A percentile compares a stretch with the other conserved stretches of the same genome.
These are phyloP conservation scores for Falco concolor DNA, from an alignment of 2,797 vertebrate species.

Conservation along the genomic window DNA sequence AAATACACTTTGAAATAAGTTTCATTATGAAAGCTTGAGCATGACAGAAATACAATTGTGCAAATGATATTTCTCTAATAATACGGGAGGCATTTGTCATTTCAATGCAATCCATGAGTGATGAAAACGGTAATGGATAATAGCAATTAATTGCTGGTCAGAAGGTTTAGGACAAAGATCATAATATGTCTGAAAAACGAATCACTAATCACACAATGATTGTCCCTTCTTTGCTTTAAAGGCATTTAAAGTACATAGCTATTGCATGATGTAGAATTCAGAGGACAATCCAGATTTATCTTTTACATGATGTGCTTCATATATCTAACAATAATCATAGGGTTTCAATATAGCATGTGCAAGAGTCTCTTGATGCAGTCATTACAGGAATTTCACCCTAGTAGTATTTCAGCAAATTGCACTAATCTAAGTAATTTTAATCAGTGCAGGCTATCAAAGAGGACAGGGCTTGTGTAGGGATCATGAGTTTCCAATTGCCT, in stretches of 20 bases:
- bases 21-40: background rate
- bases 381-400: slow-evolving; percentile 15
- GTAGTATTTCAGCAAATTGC: slow-evolving; percentile 53
- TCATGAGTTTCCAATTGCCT: slow-evolving; percentile 29
- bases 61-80: background rate
- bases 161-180: background rate
- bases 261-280: background rate
- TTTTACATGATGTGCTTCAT: slow-evolving; percentile 7
- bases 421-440: slow-evolving; percentile 65
- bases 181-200: background rate
- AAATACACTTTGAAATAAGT: background rate
- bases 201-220: background rate
- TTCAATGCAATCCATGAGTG: background rate
- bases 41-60: background rate
- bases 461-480: slow-evolving; percentile 12
- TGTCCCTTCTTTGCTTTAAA: background rate
- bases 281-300: background rate
- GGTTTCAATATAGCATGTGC: slow-evolving; percentile 20
- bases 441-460: slow-evolving; percentile 44
- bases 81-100: background rate
- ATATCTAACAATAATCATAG: slow-evolving; percentile 45
- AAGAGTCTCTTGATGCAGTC: slow-evolving; percentile 30
- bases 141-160: slow-evolving; percentile 18
- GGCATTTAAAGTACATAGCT: background rate
- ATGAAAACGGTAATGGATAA: background rate